phyloP scores from a whole-genome alignment of 2,888 invertebrate genomes.

The Scaptomyza cyrtandrae region DNA sequence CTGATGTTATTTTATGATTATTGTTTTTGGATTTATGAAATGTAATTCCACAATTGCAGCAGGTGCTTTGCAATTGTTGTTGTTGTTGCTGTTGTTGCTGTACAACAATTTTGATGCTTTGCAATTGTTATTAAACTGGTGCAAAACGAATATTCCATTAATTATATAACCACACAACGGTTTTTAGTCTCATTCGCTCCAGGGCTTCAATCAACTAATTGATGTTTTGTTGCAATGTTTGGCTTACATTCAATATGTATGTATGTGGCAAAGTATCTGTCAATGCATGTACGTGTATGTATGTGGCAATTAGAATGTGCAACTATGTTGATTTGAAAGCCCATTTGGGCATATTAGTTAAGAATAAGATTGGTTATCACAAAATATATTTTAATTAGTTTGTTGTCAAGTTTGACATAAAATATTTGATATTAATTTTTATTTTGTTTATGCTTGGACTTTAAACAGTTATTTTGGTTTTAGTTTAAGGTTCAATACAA shows the following conservation, averaged over 20 bases:
- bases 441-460: no score
- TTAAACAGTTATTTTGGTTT: no score
- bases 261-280: background rate
- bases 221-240: conserved; percentile 28
- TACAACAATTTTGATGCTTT: conserved; percentile 34
- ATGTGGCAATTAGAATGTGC: conserved; percentile 4
- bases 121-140: conserved; percentile 51
- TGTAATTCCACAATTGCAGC: conserved; percentile 73
- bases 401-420: no score
- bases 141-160: conserved; percentile 47
- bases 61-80: conserved; percentile 33
- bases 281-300: background rate
- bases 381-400: no score
- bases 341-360: background rate
- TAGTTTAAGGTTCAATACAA: no score
- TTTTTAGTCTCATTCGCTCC: conserved; percentile 16
- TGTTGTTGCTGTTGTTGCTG: conserved; percentile 18
- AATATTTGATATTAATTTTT: no score
- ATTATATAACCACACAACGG: conserved; percentile 55
- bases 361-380: background rate
- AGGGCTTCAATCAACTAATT: conserved; percentile 45
- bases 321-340: background rate
- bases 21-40: conserved; percentile 79
- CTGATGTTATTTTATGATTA: conserved; percentile 79
- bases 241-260: background rate